Evolutionary conservation across 2,888 invertebrate species (phyloP).

Genomic region (Cephus runcator): DNA sequence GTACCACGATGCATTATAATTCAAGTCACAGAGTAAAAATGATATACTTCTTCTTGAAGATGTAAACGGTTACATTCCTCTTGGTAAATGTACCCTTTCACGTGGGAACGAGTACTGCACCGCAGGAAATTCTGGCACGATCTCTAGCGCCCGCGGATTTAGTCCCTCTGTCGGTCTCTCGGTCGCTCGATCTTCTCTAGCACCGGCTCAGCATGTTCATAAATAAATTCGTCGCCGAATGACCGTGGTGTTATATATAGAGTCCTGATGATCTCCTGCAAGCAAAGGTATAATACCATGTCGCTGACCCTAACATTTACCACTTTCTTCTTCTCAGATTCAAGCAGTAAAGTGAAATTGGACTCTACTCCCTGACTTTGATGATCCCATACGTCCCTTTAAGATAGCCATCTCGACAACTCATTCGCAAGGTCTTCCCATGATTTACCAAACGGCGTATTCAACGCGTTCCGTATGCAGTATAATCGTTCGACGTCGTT

Average conservation of each 20-base stretch:
- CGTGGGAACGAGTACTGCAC: background rate
- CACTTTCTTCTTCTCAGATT: background rate
- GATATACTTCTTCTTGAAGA: background rate
- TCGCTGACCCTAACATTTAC: background rate
- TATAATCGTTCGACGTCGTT: background rate
- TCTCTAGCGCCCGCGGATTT: background rate
- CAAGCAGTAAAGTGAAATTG: background rate
- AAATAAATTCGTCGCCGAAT: slow-evolving; percentile 8
- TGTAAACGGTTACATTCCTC: background rate
- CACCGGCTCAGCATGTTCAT: background rate
- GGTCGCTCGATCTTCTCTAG: background rate
- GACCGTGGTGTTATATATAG: background rate
- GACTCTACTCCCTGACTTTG: background rate
- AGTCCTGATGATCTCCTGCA: background rate
- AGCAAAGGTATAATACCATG: background rate
- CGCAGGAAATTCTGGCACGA: background rate
- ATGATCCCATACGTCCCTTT: background rate
- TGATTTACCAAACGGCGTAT: background rate
- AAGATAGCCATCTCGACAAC: background rate
- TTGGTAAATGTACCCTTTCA: background rate
- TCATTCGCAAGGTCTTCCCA: background rate
- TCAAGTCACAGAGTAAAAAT: background rate
- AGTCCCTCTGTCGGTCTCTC: background rate
- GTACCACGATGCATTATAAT: background rate
- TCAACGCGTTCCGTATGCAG: background rate